Evolutionary conservation across 2,888 invertebrate species (phyloP).

Genomic region (Tuberolachnus salignus): DNA sequence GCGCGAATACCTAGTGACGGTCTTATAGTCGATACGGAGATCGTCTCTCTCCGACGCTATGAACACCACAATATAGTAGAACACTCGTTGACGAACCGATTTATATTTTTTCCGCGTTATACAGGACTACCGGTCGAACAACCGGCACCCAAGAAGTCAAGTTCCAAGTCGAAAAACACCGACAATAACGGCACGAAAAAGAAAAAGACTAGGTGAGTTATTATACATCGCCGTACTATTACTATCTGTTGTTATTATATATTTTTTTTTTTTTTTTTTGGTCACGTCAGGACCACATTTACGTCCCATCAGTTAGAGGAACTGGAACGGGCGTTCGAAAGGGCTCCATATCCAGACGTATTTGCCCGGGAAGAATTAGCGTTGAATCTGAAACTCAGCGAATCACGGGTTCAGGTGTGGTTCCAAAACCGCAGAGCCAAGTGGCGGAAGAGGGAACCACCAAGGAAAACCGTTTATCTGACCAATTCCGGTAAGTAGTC

Average conservation of each 20-base stretch:
- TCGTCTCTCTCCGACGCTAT: not conserved
- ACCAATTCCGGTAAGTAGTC: slow-evolving; percentile 62
- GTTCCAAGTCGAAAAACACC: slow-evolving; percentile 69
- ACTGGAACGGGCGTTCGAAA: slow-evolving; percentile 89
- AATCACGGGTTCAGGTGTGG: slow-evolving; percentile 76
- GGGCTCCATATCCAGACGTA: slow-evolving; percentile 95
- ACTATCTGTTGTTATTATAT: not conserved
- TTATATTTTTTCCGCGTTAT: not conserved
- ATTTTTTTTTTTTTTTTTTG: slow-evolving; percentile 18
- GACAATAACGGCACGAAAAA: slow-evolving; percentile 88
- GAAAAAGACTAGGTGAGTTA: slow-evolving; percentile 83
- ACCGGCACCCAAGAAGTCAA: slow-evolving; percentile 67
- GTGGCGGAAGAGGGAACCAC: slow-evolving; percentile 93
- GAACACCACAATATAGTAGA: not conserved
- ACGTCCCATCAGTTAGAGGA: slow-evolving; percentile 94
- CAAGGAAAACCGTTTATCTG: slow-evolving; percentile 79
- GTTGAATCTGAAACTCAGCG: slow-evolving; percentile 85
- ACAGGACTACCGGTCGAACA: slow-evolving; percentile 64
- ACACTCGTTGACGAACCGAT: too few species aligned
- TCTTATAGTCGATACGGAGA: not conserved
- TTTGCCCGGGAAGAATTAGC: slow-evolving; percentile 94
- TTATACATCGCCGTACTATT: too few species aligned
- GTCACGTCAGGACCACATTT: slow-evolving; percentile 82
- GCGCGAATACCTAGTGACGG: not conserved
- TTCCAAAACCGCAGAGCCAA: slow-evolving; percentile 91